Evolutionary conservation across 1,140 invertebrate genomes (phyloP), one percentile per base, ranked within the genome.

Genomic region (Hormaphis cornu): DNA sequence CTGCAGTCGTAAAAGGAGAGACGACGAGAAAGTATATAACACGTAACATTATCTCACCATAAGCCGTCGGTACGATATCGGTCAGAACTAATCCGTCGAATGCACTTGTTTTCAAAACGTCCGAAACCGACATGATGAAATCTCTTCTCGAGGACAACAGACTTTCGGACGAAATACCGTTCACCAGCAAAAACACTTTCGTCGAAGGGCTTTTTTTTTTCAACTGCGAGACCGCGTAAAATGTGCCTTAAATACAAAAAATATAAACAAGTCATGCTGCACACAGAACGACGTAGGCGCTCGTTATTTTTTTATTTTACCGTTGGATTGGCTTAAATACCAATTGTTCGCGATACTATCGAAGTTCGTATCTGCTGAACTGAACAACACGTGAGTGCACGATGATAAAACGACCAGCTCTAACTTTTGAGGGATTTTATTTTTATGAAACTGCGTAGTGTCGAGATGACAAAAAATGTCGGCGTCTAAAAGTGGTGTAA

Each of bases 391-490:
- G 16, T 66, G 61, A 8, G 61, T 66, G 22, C 61, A 66, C 1
- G 61, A 66, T 3, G 61, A 66, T 16, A 33, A 30, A 3, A 66
- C 7, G 1, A 35, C 35, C 6, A 22, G 20, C 35, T 66, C 61
- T 9, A 66, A 35, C 1, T 33, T 66, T 50, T 66, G 26, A 35
- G 61, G 61, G 24, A 66, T 66, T 66, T 48, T 14, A 35, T 66
- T 50, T 46, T 48, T 66, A 16, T 48, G 42, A 3, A 50, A 66
- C 24, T 66, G 44, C 14, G 61, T 66, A 16, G 42, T 22, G 18
- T 66, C 61, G 7, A 66, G 8, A 46, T 66, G 61, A 33, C 61
- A 66, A 22, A 50, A 48, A 33, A 66, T 20, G 7, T 66, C 50
- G 9, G 24, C 9, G 50, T 20, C 61, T 66, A 22, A 0, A 37